A percentile compares a stretch with the other conserved stretches of the same genome.
Evolutionary conservation across 2,113 vertebrate genomes (phyloP).

Genomic region (Chaetodon auriga): DNA sequence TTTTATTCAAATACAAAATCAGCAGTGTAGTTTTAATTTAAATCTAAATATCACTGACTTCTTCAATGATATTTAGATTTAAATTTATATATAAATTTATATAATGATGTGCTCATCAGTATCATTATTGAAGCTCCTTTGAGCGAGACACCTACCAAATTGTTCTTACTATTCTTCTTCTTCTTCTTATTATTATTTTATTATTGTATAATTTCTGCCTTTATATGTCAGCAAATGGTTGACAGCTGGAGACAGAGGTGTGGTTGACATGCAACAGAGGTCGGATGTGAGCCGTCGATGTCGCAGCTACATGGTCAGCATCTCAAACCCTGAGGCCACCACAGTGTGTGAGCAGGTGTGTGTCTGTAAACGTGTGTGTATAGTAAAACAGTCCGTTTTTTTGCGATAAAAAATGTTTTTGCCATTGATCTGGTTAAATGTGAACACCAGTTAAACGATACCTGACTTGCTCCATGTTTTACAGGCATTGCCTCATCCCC

Average conservation of each 20-base stretch:
- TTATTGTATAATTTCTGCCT: neutral
- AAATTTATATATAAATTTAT: neutral
- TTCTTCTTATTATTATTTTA: neutral
- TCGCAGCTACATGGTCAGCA: neutral
- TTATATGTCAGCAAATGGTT: neutral
- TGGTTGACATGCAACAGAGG: constrained; percentile 3
- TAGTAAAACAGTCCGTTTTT: neutral
- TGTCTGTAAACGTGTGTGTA: neutral
- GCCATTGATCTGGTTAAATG: neutral
- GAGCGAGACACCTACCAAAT: neutral
- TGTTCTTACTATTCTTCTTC: neutral
- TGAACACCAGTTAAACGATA: neutral
- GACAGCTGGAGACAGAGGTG: neutral
- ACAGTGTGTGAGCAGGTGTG: no score
- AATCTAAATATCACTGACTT: no score
- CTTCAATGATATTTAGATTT: neutral
- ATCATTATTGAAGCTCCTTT: neutral
- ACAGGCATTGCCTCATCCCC: constrained; percentile 7
- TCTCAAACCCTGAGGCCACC: neutral
- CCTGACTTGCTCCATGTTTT: neutral
- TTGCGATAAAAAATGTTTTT: neutral
- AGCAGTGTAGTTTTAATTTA: neutral
- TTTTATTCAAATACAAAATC: neutral
- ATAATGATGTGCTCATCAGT: neutral
- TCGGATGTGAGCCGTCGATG: neutral